phyloP scores from a whole-genome alignment of 30 jellyfish, hydroid and myxozoan species.

The Aurelia aurita complex sp. Pacific region DNA sequence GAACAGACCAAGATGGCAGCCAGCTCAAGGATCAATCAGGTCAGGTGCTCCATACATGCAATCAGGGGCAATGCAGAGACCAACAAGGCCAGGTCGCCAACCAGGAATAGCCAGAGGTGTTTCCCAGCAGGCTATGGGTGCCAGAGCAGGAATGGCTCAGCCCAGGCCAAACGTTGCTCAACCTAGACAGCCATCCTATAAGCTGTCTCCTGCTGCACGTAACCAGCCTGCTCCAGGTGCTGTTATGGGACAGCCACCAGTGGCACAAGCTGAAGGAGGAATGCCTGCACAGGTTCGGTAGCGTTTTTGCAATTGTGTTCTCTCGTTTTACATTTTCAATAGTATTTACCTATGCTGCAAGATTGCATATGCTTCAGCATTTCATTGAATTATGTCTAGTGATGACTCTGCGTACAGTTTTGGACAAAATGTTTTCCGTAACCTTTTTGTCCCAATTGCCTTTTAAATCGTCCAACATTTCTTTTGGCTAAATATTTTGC shows the following conservation, averaged over 20 bases:
- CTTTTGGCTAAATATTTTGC: too few species aligned
- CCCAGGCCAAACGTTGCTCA: slow-evolving; percentile 68
- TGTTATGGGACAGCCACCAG: slow-evolving; percentile 69
- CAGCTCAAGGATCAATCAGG: slow-evolving; percentile 50
- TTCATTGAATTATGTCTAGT: too few species aligned
- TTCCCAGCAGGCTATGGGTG: slow-evolving; percentile 42
- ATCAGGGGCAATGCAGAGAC: slow-evolving; percentile 39
- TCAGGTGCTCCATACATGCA: slow-evolving; percentile 46
- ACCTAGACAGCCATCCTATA: slow-evolving; percentile 75
- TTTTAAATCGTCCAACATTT: too few species aligned
- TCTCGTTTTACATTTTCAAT: too few species aligned
- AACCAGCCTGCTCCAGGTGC: slow-evolving; percentile 68
- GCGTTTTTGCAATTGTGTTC: too few species aligned
- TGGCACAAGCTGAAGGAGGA: slow-evolving; percentile 45
- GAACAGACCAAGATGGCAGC: slow-evolving; percentile 62
- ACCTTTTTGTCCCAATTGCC: too few species aligned
- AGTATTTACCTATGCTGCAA: too few species aligned
- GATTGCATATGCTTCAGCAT: too few species aligned
- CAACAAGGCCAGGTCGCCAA: slow-evolving; percentile 43
- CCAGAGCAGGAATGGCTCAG: slow-evolving; percentile 49
- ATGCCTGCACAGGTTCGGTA: slow-evolving; percentile 16
- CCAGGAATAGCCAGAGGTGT: slow-evolving; percentile 55
- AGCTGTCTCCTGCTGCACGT: slow-evolving; percentile 60
- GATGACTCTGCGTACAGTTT: too few species aligned
- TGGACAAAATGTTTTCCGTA: too few species aligned